Percentiles rank a stretch among this genome's conserved stretches.
Conservation (phyloP, 2,113 vertebrate species). For the Peromyscus californicus region DNA sequence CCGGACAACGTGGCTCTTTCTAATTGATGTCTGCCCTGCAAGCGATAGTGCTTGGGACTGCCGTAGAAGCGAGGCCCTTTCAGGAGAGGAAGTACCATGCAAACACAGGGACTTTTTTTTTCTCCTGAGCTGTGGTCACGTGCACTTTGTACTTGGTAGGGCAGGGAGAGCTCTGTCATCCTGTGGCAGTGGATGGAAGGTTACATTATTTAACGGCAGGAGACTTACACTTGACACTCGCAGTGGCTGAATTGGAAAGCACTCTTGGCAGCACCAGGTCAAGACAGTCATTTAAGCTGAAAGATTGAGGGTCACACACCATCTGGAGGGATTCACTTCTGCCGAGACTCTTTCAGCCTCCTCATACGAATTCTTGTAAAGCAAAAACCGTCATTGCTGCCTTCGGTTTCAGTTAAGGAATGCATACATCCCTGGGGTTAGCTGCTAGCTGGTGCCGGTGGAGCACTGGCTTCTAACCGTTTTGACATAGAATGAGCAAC, state of each 20-base stretch:
- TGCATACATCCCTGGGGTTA: neutral
- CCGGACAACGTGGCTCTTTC: neutral
- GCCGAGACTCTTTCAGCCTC: neutral
- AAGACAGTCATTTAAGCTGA: neutral
- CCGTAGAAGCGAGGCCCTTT: neutral
- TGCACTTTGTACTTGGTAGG: neutral
- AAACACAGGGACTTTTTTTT: neutral
- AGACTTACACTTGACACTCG: neutral
- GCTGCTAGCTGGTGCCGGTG: neutral
- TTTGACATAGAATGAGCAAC: neutral
- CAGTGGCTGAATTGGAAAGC: slow-evolving; percentile 1
- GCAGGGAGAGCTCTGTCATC: neutral
- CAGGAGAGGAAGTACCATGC: neutral
- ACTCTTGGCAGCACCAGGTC: neutral
- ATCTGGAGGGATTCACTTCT: neutral
- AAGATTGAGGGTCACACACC: neutral
- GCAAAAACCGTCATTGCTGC: neutral
- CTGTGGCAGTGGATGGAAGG: neutral
- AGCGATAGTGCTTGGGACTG: neutral
- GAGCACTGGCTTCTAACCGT: neutral
- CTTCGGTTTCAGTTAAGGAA: neutral
- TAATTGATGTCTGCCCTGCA: neutral
- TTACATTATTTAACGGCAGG: neutral
- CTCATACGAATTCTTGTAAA: slow-evolving; percentile 49
- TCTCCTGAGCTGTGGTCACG: rapidly evolving